Percentiles rank a stretch among this genome's conserved stretches.
Conservation (phyloP, 1,140 invertebrate genomes). For the Neotoxoptera formosana region DNA sequence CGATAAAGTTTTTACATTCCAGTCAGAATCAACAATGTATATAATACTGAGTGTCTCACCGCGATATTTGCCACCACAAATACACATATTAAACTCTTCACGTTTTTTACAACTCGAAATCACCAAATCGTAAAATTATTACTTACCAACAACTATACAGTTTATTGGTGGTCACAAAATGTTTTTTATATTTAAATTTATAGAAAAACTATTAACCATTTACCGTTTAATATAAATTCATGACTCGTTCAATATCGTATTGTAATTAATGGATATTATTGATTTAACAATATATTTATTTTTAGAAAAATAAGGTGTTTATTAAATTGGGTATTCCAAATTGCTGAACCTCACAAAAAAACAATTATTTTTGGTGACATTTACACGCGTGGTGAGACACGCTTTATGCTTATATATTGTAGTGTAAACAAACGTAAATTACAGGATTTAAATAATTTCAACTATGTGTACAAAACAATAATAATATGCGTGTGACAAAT, state of each 20-base stretch:
- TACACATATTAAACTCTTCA: background rate
- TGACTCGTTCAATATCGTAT: background rate
- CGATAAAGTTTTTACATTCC: background rate
- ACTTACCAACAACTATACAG: background rate
- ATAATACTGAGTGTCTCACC: background rate
- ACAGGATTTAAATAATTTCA: background rate
- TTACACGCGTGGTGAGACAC: background rate
- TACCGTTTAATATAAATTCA: background rate
- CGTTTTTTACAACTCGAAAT: background rate
- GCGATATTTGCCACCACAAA: background rate
- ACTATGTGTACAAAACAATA: background rate
- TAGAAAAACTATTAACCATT: background rate
- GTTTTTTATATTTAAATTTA: conserved; percentile 5
- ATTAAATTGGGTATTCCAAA: background rate
- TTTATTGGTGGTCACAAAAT: background rate
- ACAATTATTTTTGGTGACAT: background rate
- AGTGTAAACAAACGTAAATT: background rate
- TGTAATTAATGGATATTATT: no score
- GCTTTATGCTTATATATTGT: no score
- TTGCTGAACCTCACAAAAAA: background rate
- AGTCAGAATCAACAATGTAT: background rate
- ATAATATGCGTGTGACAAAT: background rate
- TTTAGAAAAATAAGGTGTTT: background rate
- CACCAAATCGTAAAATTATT: background rate
- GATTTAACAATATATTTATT: background rate